Evolutionary conservation across 2,797 vertebrate species (phyloP).

Genomic region (Strix occidentalis): DNA sequence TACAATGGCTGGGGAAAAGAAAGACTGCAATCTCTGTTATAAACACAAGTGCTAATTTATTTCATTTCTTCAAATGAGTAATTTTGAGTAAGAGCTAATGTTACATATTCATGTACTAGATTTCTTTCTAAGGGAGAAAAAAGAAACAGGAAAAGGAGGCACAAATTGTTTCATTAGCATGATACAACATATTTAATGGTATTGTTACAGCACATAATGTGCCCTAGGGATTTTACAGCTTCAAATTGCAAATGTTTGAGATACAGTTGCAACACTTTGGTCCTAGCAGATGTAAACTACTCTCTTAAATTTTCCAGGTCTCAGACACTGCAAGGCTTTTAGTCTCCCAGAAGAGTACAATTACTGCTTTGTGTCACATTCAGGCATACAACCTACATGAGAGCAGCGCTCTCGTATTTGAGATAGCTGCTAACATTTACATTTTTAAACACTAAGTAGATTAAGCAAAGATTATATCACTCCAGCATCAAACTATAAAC

Average conservation of each 20-base stretch:
- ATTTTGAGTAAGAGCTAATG: neutral
- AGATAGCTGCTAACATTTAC: slow-evolving; percentile 34
- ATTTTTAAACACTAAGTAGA: slow-evolving; percentile 46
- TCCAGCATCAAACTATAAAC: slow-evolving; percentile 48
- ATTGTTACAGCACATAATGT: neutral
- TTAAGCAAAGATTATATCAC: slow-evolving; percentile 59
- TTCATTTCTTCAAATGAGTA: neutral
- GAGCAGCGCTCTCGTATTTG: neutral
- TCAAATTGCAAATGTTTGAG: slow-evolving; percentile 31
- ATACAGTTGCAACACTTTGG: slow-evolving; percentile 31
- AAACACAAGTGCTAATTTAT: neutral
- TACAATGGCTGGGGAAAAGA: neutral
- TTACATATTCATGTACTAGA: neutral
- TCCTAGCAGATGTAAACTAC: slow-evolving; percentile 27
- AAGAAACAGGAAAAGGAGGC: neutral
- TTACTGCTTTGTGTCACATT: neutral
- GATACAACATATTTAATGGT: slow-evolving; percentile 18
- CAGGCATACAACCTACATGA: neutral
- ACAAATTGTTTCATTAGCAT: neutral
- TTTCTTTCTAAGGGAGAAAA: slow-evolving; percentile 11
- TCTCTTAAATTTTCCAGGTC: neutral
- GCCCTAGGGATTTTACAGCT: slow-evolving; percentile 34
- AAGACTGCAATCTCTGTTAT: neutral
- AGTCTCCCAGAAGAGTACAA: neutral
- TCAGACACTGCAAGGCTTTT: neutral